Evolutionary conservation across 2,888 invertebrate species (phyloP).

Genomic region (Drosophila nr. medialis): DNA sequence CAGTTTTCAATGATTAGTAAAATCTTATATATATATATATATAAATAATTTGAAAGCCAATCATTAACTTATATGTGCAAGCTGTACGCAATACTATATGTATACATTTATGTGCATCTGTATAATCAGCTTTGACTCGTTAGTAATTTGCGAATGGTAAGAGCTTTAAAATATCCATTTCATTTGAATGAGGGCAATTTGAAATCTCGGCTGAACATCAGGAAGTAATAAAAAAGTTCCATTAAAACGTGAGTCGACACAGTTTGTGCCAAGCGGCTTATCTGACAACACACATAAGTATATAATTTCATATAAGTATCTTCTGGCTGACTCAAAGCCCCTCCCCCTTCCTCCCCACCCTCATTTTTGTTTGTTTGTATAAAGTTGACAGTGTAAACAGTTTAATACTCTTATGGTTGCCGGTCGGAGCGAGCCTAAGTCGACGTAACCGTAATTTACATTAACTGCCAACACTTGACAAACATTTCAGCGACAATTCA

Average conservation of each 20-base stretch:
- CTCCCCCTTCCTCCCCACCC: not conserved
- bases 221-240: constrained; percentile 74
- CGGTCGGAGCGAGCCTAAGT: constrained; percentile 2
- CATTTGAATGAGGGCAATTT: constrained; percentile 58
- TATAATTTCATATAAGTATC: constrained; percentile 52
- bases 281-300: constrained; percentile 51
- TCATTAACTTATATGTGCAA: not conserved
- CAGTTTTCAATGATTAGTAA: not conserved
- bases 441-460: constrained; percentile 56
- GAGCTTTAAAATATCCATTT: constrained; percentile 62
- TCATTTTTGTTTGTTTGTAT: constrained; percentile 21
- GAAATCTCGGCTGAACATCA: constrained; percentile 38
- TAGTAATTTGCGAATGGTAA: too few relatives aligned
- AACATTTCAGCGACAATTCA: constrained; percentile 62
- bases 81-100: not conserved
- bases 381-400: constrained; percentile 53
- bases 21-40: too few relatives aligned
- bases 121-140: constrained; percentile 31
- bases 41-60: not conserved
- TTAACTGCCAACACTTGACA: constrained; percentile 58
- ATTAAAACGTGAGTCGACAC: constrained; percentile 47
- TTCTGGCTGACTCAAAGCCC: not conserved
- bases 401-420: constrained; percentile 42
- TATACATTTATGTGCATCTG: not conserved
- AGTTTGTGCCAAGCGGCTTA: constrained; percentile 68